Conservation (phyloP, 2,113 vertebrate genomes). For the Myocastor coypus region DNA sequence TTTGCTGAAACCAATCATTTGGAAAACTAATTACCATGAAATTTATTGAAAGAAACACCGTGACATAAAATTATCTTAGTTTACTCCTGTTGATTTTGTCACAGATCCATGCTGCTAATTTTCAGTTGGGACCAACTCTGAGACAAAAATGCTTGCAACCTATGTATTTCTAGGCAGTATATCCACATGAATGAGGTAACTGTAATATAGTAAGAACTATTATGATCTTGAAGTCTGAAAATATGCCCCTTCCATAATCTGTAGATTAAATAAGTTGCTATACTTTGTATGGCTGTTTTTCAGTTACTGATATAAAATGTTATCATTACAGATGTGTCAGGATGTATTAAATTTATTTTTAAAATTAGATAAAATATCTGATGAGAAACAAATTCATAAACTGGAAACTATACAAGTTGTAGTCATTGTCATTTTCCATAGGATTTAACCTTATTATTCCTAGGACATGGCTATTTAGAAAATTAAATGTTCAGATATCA, state of each 20-base stretch:
- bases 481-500: neutral
- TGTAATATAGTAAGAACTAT: neutral
- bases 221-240: conserved; percentile 5
- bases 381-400: conserved; percentile 43
- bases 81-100: neutral
- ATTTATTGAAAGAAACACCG: neutral
- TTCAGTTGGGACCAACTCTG: neutral
- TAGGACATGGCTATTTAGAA: neutral
- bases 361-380: conserved; percentile 35
- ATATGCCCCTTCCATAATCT: neutral
- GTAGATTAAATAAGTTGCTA: conserved; percentile 8
- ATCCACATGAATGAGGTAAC: neutral
- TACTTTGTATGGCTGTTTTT: neutral
- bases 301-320: neutral
- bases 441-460: neutral
- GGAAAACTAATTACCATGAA: neutral
- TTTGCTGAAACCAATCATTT: conserved; percentile 4
- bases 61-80: neutral
- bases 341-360: neutral
- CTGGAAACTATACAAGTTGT: neutral
- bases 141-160: neutral
- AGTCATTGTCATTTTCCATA: neutral
- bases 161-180: neutral
- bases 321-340: neutral
- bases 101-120: neutral